Conservation (phyloP, 2,797 vertebrate genomes). For the Ficedula albicollis region DNA sequence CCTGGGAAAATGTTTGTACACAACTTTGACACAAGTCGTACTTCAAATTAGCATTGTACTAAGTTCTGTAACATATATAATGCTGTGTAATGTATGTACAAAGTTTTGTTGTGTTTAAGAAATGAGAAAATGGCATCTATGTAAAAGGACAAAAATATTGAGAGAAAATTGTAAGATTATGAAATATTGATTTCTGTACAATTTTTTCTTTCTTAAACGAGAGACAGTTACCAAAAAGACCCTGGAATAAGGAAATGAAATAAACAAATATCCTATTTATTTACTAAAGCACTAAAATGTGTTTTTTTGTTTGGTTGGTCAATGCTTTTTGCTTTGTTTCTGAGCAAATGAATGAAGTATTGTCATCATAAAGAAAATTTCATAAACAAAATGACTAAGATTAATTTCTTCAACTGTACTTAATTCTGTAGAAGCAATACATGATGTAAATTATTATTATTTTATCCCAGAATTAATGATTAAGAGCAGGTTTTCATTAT, state of each 20-base stretch:
- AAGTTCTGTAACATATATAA: neutral
- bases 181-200: neutral
- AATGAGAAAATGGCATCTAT: neutral
- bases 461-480: neutral
- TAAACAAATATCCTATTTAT: neutral
- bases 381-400: neutral
- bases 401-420: neutral
- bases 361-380: neutral
- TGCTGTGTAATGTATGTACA: neutral
- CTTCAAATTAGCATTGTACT: neutral
- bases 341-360: neutral
- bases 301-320: fast-evolving
- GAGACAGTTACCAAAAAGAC: neutral
- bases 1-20: neutral
- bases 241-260: neutral
- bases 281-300: neutral
- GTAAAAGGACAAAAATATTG: neutral
- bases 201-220: neutral
- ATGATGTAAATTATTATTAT: neutral
- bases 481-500: neutral
- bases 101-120: neutral
- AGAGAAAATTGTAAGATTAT: neutral
- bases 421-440: neutral
- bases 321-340: neutral
- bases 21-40: neutral